Conservation (phyloP, 92 coral and sea anemone genomes). For the Porites evermanni region DNA sequence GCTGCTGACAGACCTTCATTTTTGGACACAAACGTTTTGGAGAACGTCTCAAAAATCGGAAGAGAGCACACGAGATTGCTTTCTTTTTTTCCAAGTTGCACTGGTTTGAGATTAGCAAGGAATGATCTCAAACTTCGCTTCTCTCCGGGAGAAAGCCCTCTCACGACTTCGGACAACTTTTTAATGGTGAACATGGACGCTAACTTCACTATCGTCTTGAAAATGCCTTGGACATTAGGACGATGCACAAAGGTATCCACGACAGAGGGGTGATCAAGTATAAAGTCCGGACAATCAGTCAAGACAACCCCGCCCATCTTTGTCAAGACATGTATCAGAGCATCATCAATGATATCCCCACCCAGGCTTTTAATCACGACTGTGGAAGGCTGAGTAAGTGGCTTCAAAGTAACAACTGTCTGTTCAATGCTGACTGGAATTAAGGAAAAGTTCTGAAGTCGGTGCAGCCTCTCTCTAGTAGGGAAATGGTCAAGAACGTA, state of each 20-base stretch:
- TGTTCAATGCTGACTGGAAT: slow-evolving; percentile 51
- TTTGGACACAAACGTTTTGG: slow-evolving; percentile 30
- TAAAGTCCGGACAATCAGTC: slow-evolving; percentile 53
- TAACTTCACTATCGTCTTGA: slow-evolving; percentile 50
- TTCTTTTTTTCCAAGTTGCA: not conserved
- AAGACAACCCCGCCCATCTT: slow-evolving; percentile 59
- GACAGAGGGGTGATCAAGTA: slow-evolving; percentile 50
- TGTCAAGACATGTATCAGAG: slow-evolving; percentile 23
- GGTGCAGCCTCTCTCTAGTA: slow-evolving; percentile 13
- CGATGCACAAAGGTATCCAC: slow-evolving; percentile 53
- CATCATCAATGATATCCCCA: slow-evolving; percentile 19
- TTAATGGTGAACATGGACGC: not conserved
- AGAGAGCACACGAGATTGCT: slow-evolving; percentile 8
- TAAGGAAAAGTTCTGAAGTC: slow-evolving; percentile 65
- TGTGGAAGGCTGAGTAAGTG: slow-evolving; percentile 54
- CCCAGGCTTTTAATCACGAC: slow-evolving; percentile 42
- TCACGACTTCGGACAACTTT: not conserved
- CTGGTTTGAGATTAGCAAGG: slow-evolving; percentile 19
- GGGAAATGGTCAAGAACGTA: slow-evolving; percentile 65
- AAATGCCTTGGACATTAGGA: slow-evolving; percentile 58
- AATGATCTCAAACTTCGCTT: slow-evolving; percentile 58
- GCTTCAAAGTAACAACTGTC: slow-evolving; percentile 45
- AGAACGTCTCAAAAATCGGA: slow-evolving; percentile 68
- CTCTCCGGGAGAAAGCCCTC: slow-evolving; percentile 4
- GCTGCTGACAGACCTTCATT: slow-evolving; percentile 39